Evolutionary conservation across 2,888 invertebrate species (phyloP).

Genomic region (Ferdinandea cuprea): DNA sequence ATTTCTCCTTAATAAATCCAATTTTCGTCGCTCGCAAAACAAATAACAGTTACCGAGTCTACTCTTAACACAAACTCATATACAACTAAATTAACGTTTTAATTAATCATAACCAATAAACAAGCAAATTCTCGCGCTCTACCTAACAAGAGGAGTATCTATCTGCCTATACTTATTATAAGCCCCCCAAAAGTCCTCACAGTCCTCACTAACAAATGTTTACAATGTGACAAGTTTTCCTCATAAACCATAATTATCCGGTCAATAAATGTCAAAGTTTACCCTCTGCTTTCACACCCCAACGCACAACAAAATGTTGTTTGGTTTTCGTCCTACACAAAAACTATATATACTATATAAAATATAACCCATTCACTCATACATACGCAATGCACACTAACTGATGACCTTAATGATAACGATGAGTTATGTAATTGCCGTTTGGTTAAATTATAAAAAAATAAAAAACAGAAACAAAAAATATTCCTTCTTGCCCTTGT

Average conservation of each 20-base stretch:
- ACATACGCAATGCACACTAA: slow-evolving; percentile 4
- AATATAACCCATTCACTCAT: not conserved
- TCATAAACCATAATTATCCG: slow-evolving; percentile 72
- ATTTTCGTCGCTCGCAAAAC: not conserved
- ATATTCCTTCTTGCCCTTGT: too few species aligned
- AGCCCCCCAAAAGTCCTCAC: slow-evolving; percentile 2
- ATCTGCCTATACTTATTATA: too few species aligned
- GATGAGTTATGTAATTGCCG: slow-evolving; percentile 69
- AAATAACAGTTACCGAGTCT: not conserved
- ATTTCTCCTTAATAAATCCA: not conserved
- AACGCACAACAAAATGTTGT: slow-evolving; percentile 10
- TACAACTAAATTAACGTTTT: slow-evolving; percentile 58
- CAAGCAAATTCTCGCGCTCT: not conserved
- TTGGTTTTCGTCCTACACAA: slow-evolving; percentile 12
- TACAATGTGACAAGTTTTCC: slow-evolving; percentile 57
- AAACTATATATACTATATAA: slow-evolving; percentile 4
- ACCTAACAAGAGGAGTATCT: not conserved
- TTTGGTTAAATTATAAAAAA: slow-evolving; percentile 65
- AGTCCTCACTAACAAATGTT: slow-evolving; percentile 10
- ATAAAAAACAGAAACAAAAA: too few species aligned
- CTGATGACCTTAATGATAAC: slow-evolving; percentile 72
- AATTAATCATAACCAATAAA: slow-evolving; percentile 69
- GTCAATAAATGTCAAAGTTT: slow-evolving; percentile 74
- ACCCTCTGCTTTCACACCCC: slow-evolving; percentile 49
- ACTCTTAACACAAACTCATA: not conserved